Evolutionary conservation across 2,113 vertebrate genomes (phyloP), one percentile per base, ranked within the genome.

Genomic region (Microtus oregoni): DNA sequence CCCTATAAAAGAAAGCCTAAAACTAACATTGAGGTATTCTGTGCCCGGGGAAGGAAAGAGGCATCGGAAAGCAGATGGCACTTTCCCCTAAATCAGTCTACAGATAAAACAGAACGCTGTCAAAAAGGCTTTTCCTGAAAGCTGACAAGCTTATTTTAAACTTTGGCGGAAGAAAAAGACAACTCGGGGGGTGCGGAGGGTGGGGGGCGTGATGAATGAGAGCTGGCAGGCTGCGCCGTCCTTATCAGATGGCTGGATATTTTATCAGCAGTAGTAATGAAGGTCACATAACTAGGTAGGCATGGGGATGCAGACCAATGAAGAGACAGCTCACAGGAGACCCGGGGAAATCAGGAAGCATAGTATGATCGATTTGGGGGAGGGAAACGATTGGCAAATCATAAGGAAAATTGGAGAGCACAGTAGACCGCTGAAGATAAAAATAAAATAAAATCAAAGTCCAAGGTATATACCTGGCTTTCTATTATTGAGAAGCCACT

Each of bases 1-100:
- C 41, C 17, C 26, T 83, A 77, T 47, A 70, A 91, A 73, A 95
- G 41, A 79, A 90, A 93, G 85, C 63, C 92, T 90, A 90, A 95
- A 96, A 83, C 68, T 75, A 97, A 95, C 76, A 94, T 26, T 83
- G 68, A 95, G 19, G 47, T 58, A 47, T 47, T 63, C 38, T 24
- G 50, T 68, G 20, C 55, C 79, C 11, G 1, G 28, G 47, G 52
- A 91, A 14, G 32, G 52, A 91, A 92, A 86, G 63, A 95, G 44
- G 2, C 20, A 68, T 32, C 67, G 92, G 44, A 28, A 90, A 85
- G 55, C 24, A 86, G 77, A 65, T 91, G 47, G 76, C 8, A 82
- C 32, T 24, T 68, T 90, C 47, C 77, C 3, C 65, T 93, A 35
- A 67, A 81, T 90, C 75, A 90, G n/a, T 44, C 65, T 52, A 86